Base-by-base conservation (phyloP, 2,888 invertebrate species). In the Agrochola lychnidis region DNA sequence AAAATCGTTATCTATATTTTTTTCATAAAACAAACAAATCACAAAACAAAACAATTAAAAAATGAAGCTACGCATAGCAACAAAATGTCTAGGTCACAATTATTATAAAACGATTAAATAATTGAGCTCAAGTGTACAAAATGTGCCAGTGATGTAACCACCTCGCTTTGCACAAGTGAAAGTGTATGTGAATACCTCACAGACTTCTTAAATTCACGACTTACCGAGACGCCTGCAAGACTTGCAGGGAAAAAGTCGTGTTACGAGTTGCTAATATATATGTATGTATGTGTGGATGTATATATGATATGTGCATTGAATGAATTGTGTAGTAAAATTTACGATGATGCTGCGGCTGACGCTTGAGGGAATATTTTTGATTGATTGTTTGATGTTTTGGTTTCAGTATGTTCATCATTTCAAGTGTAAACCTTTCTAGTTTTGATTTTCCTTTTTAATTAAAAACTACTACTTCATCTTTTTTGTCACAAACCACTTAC, bases 31-130 rank as follows among this genome's bases (percentile, higher is more conserved):
- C 16, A n/a, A 42, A 57, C n/a, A 59, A 40, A 68, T 36, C 4
- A 63, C 36, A 22, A 14, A 45, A 68, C 3, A 4, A 51, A 19
- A 45, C 59, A 81, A 76, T 70, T 67, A 66, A 79, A 73, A 57
- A 83, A 85, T 74, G 78, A 85, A 78, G 82, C 53, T 51, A 69
- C 71, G 68, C 82, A 81, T 81, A 83, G 79, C 81, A 84, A 78
- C 85, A 87, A 88, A 61, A 86, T 91, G 91, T 91, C 91, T 91
- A 91, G 94, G 93, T 94, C 94, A 91, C 88, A 90, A 91, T 89
- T 90, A 92, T 93, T 92, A 93, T 91, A 92, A 92, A 93, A 92
- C 89, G 91, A 94, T 94, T 93, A 92, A 94, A 93, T 94, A 93
- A 94, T 93, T 90, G 90, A 89, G 89, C 87, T 84, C 90, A 90